Evolutionary conservation across 2,888 invertebrate genomes (phyloP), one percentile per base, ranked within the genome.

Genomic region (Lepidonotus clava): DNA sequence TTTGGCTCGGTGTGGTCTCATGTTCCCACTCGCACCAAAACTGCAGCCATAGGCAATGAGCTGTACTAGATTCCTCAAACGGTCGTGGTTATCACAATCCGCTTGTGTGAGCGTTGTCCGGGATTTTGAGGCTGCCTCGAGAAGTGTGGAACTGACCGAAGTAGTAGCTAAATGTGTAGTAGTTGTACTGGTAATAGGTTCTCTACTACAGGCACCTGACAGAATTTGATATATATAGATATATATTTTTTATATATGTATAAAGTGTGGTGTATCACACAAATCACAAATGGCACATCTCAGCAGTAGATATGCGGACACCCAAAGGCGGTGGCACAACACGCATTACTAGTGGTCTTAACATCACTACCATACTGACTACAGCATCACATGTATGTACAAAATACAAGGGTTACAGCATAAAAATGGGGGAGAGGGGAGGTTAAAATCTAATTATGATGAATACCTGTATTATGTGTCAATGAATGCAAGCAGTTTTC

Each of bases 191-290:
- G 41, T 80, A 80, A 80, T 80, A 80, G 80, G 80, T 80, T 46
- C 5, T 80, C 41, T 41, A 46, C 80, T 80, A 80, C 80, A 80
- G 80, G 80, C 80, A 80, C 80, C 80, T 80, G 80, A 80, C 80
- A 80, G 80, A 80, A 51, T 80, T 80, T 80, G 80, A 80, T 80
- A 80, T 80, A 80, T 80, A 80, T 80, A 80, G 41, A 80, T 80
- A 24, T 80, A 40, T 76, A 76, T 76, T 80, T 46, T 80, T 80
- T 80, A 34, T 80, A 80, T 80, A 46, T 80, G 80, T 80, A 80
- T 80, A 80, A 80, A 80, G 80, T 80, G 80, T 80, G 80, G 80
- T 80, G 80, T 80, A 80, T 80, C 80, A 80, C 80, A 80, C 80
- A 51, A 80, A 80, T 80, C 80, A 80, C 80, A 80, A 80, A 80